These are phyloP conservation scores for Cephalopachus bancanus DNA, from an alignment of 2,797 vertebrate species.

Conservation along the genomic window DNA sequence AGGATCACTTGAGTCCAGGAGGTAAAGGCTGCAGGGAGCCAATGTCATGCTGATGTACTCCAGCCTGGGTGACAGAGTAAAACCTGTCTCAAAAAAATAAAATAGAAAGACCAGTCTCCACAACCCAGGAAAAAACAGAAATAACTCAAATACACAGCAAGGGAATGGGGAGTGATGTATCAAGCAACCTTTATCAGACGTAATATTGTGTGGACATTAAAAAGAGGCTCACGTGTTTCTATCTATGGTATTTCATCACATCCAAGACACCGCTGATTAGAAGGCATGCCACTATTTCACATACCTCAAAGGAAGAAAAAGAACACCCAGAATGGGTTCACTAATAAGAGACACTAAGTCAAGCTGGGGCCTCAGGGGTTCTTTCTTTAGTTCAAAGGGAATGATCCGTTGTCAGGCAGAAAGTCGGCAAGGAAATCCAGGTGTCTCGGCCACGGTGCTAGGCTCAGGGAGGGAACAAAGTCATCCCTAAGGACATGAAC, in stretches of 20 bases:
- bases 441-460: background rate
- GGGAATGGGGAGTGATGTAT: background rate
- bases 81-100: background rate
- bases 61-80: no score
- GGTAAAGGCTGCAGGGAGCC: no score
- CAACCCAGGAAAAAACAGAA: background rate
- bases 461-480: background rate
- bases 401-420: background rate
- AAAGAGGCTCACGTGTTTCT: background rate
- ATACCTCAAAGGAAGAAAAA: background rate
- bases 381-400: background rate
- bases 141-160: background rate
- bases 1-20: no score
- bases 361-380: background rate
- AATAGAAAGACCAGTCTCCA: background rate
- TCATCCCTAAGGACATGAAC: rapidly evolving
- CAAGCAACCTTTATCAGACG: no score
- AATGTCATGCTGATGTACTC: no score
- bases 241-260: background rate
- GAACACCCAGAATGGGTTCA: background rate
- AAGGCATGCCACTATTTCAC: background rate
- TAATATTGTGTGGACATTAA: background rate
- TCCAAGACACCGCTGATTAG: background rate
- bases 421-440: background rate
- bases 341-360: background rate